Percentiles rank a stretch among this genome's conserved stretches.
These are phyloP conservation scores for Tethya wilhelma DNA, from an alignment of 37 sponge, comb jelly and placozoan genomes.

Conservation along the genomic window DNA sequence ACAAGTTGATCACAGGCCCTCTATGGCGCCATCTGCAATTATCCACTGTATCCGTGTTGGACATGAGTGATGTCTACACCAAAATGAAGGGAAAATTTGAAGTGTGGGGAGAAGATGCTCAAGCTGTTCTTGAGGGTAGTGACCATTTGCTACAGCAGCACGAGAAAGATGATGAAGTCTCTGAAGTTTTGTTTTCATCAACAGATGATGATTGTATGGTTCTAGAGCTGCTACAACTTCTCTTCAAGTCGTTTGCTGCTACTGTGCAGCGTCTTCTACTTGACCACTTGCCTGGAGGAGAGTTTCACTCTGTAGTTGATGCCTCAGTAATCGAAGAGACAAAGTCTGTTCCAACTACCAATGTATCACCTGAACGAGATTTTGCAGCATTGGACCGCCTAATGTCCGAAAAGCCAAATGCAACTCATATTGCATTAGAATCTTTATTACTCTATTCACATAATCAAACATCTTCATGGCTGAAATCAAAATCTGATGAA, in stretches of 20 bases:
- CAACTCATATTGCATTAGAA: slow-evolving; percentile 31
- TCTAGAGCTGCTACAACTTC: slow-evolving; percentile 31
- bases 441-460: slow-evolving; percentile 40
- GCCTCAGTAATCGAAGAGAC: too few relatives aligned
- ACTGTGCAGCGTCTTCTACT: slow-evolving; percentile 23
- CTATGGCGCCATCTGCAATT: slow-evolving; percentile 30
- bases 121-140: not conserved
- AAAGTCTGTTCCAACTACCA: slow-evolving; percentile 56
- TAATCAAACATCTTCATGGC: slow-evolving; percentile 38
- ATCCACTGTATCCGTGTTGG: not conserved
- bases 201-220: not conserved
- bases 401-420: slow-evolving; percentile 38
- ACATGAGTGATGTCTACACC: too few relatives aligned
- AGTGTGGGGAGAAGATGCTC: slow-evolving; percentile 23
- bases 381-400: slow-evolving; percentile 46
- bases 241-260: slow-evolving; percentile 21
- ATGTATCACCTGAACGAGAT: slow-evolving; percentile 48
- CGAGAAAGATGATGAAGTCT: not conserved
- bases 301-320: slow-evolving; percentile 26
- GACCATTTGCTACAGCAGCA: too few relatives aligned
- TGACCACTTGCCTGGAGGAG: slow-evolving; percentile 46
- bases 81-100: slow-evolving; percentile 40
- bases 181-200: not conserved
- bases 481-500: slow-evolving; percentile 7
- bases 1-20: slow-evolving; percentile 45